Percentiles rank a stretch among this genome's conserved stretches.
phyloP scores from a whole-genome alignment of 2,888 invertebrate genomes.

The Limnephilus lunatus region DNA sequence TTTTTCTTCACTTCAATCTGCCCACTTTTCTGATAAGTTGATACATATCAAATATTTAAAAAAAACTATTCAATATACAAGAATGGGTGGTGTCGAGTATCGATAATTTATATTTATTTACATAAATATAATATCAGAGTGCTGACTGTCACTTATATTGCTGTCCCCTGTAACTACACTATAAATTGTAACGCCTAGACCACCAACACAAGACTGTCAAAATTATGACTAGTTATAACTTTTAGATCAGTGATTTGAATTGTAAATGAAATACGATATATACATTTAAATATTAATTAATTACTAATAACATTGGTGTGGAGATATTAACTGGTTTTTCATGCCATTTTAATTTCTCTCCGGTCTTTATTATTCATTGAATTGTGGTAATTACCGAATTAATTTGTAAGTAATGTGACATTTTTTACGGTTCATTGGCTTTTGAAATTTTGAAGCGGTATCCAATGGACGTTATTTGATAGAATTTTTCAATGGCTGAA shows the following conservation, averaged over 20 bases:
- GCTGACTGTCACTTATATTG: neutral
- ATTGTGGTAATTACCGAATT: neutral
- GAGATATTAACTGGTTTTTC: neutral
- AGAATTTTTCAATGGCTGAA: neutral
- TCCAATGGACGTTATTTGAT: neutral
- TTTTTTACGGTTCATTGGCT: neutral
- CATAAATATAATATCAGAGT: neutral
- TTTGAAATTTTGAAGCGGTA: neutral
- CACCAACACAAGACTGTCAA: slow-evolving; percentile 13
- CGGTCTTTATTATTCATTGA: neutral
- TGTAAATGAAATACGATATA: slow-evolving; percentile 21
- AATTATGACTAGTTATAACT: neutral
- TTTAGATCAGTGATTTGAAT: neutral
- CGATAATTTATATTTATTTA: neutral
- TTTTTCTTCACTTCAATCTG: neutral
- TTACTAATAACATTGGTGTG: neutral
- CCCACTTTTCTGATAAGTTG: neutral
- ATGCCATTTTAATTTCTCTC: neutral
- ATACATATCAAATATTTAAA: neutral
- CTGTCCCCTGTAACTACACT: neutral
- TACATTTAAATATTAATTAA: neutral
- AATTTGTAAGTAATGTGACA: neutral
- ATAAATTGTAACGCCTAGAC: neutral
- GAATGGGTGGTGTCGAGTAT: neutral
- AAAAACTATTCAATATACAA: neutral